Base-by-base conservation (phyloP, 2,888 invertebrate genomes). In the Sabellastarte sp. region DNA sequence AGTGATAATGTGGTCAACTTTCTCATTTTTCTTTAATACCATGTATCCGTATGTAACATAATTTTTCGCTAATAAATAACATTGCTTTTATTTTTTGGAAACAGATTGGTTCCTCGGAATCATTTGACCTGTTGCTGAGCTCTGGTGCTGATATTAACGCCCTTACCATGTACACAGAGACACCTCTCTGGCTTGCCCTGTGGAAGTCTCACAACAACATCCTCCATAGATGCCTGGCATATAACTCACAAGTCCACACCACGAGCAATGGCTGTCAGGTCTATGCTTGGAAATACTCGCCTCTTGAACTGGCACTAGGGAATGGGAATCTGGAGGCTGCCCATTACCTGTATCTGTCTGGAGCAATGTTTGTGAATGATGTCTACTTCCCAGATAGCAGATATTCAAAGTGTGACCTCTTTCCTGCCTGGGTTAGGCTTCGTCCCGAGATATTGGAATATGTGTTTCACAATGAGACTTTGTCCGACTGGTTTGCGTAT, bases 201-300 rank as follows among this genome's bases (percentile, higher is more conserved):
- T 65, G 64, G 64, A 67, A 67, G 32, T 63, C 63, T 20, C 67
- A 67, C 50, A 58, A 32, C 32, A 61, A 67, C 52, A 52, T 63
- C 4, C 51, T 50, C 1, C 30, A 53, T 4, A 32, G 62, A 29
- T 59, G 67, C 24, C 28, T 69, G 4, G 59, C 61, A 50, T 41
- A 58, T n/a, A 69, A 69, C 63, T 60, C 59, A 32, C 59, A 62
- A 15, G 33, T 67, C 26, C 63, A 67, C 52, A 30, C 33, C 2
- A 57, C 64, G 3, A 67, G 67, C 55, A 69, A 67, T 32, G 69
- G 67, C 20, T 69, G 66, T 20, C 55, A 63, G 33, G 67, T 68
- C 15, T 69, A 62, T 28, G 57, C 59, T 20, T 64, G 63, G 63
- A 59, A 63, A 33, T 69, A 69, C 61, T 52, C 58, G 24, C 67